Percentiles rank a stretch among this genome's conserved stretches.
Evolutionary conservation across 2,113 vertebrate genomes (phyloP).

Genomic region (Origma solitaria): DNA sequence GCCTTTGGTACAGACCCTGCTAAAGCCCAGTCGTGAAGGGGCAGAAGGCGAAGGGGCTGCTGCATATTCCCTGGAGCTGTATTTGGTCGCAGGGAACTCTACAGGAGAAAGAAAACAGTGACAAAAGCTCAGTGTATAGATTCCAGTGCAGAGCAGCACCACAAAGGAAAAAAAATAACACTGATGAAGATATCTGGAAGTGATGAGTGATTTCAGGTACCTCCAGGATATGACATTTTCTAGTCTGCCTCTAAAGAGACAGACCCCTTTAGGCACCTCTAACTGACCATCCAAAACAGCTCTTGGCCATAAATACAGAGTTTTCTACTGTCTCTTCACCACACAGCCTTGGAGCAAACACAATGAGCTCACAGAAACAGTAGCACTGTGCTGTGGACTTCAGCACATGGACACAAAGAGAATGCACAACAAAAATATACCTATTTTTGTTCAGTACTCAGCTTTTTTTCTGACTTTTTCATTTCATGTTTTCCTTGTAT

Average conservation of each 20-base stretch:
- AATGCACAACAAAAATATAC: fast-evolving
- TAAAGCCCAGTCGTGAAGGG: slow-evolving; percentile 63
- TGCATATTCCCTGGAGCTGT: slow-evolving; percentile 84
- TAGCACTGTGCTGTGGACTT: background rate
- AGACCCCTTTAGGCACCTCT: background rate
- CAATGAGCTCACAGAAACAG: background rate
- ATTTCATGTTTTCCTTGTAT: background rate
- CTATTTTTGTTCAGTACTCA: background rate
- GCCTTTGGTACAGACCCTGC: slow-evolving; percentile 56
- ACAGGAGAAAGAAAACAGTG: background rate
- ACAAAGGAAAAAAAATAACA: background rate
- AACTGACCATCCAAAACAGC: background rate
- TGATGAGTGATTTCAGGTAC: background rate
- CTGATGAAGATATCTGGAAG: background rate
- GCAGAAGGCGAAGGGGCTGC: slow-evolving; percentile 76
- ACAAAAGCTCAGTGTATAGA: background rate
- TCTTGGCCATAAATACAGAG: background rate
- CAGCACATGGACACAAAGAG: background rate
- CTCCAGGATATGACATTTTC: background rate
- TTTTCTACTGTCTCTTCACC: background rate
- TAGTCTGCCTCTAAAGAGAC: background rate
- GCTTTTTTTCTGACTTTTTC: background rate
- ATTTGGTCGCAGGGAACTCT: slow-evolving; percentile 78
- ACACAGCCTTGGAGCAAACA: background rate
- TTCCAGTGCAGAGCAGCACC: background rate